Percentiles rank a stretch among this genome's conserved stretches.
phyloP scores from a whole-genome alignment of 1,140 invertebrate genomes.

The Neotoxoptera formosana region DNA sequence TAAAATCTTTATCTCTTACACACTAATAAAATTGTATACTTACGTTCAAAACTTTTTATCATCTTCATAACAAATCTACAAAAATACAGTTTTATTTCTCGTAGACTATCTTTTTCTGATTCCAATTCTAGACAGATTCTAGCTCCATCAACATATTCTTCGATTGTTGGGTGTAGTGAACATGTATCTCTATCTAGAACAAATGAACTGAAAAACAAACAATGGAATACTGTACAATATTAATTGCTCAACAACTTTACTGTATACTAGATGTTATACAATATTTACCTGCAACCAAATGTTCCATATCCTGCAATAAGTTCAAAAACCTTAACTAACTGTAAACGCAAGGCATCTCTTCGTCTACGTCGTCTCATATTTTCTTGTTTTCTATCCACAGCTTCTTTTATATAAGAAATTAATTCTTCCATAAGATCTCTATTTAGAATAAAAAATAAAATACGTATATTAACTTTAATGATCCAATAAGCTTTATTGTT shows the following conservation, averaged over 20 bases:
- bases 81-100: constrained; percentile 91
- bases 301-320: constrained; percentile 92
- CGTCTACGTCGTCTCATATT: constrained; percentile 89
- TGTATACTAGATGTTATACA: neutral
- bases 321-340: constrained; percentile 89
- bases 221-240: constrained; percentile 13
- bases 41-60: constrained; percentile 89
- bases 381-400: constrained; percentile 97
- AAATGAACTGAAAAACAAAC: constrained; percentile 70
- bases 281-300: constrained; percentile 81
- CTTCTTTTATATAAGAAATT: constrained; percentile 88
- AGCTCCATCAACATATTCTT: constrained; percentile 95
- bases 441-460: constrained; percentile 56
- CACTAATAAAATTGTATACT: constrained; percentile 65
- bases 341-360: constrained; percentile 89
- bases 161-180: constrained; percentile 84
- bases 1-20: neutral
- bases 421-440: constrained; percentile 98
- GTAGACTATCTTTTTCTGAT: constrained; percentile 83
- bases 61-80: constrained; percentile 93
- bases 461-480: neutral
- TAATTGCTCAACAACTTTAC: neutral
- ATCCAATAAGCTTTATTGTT: neutral
- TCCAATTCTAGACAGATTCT: constrained; percentile 90
- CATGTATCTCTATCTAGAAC: constrained; percentile 84